Evolutionary conservation across 2,797 vertebrate species (phyloP).

Genomic region (Acanthis flammea): DNA sequence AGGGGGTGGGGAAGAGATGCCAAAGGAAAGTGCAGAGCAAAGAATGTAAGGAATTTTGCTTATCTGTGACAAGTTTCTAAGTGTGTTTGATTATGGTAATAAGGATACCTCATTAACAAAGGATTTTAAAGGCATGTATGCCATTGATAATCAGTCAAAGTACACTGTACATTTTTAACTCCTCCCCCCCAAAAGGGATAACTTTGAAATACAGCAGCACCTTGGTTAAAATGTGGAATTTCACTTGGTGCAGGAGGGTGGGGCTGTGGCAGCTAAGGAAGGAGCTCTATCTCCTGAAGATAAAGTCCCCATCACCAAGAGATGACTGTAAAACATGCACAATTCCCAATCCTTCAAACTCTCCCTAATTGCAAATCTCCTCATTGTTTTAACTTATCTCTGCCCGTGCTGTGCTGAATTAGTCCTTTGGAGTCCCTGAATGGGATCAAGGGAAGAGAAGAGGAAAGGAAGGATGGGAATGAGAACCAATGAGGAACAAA

Average conservation of each 20-base stretch:
- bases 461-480: conserved; percentile 1
- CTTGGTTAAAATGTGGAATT: conserved; percentile 8
- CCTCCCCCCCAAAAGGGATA: not conserved
- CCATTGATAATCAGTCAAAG: conserved; percentile 52
- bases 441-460: conserved; percentile 18
- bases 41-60: conserved; percentile 64
- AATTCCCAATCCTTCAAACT: conserved; percentile 13
- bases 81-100: conserved; percentile 60
- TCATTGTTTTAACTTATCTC: conserved; percentile 53
- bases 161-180: not conserved
- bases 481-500: not conserved
- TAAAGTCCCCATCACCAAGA: not conserved
- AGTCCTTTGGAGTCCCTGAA: conserved; percentile 47
- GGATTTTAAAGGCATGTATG: conserved; percentile 42
- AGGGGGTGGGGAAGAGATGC: conserved; percentile 31
- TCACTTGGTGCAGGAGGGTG: not conserved
- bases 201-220: not conserved
- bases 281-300: not conserved
- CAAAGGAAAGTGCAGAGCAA: conserved; percentile 42
- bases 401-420: conserved; percentile 28
- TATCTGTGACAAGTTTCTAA: conserved; percentile 61
- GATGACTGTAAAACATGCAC: not conserved
- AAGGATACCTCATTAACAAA: conserved; percentile 48
- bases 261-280: not conserved
- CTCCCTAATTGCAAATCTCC: conserved; percentile 37